phyloP scores from a whole-genome alignment of 1,140 invertebrate species.

The Drosophila paulistorum region DNA sequence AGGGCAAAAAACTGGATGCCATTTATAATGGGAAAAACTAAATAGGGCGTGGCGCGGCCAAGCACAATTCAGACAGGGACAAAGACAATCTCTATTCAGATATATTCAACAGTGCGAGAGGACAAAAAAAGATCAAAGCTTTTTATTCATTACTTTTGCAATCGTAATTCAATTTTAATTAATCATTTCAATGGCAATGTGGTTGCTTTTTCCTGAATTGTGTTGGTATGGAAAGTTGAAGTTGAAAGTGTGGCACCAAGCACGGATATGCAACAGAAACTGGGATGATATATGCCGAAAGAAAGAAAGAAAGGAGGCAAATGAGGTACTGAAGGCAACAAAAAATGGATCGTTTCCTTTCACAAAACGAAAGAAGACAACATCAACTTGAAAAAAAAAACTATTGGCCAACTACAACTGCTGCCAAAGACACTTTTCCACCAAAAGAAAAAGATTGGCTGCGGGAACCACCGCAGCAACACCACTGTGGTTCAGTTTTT shows the following conservation, averaged over 20 bases:
- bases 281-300: not conserved
- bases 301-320: conserved; percentile 13
- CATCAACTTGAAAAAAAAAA: not conserved
- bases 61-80: not conserved
- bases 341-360: conserved; percentile 56
- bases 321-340: conserved; percentile 38
- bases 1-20: conserved; percentile 39
- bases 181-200: conserved; percentile 42
- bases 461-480: conserved; percentile 20
- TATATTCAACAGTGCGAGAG: conserved; percentile 42
- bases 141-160: conserved; percentile 21
- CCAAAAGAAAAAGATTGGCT: conserved; percentile 24
- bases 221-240: conserved; percentile 46
- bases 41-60: not conserved
- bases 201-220: not conserved
- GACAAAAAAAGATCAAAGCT: conserved; percentile 12
- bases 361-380: conserved; percentile 31
- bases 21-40: conserved; percentile 22
- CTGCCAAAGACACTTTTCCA: conserved; percentile 33
- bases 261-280: conserved; percentile 13
- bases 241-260: conserved; percentile 47
- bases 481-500: conserved; percentile 15
- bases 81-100: conserved; percentile 42
- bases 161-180: conserved; percentile 52
- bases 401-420: not conserved